Base-by-base conservation (phyloP, 2,888 invertebrate species). In the Euzetes globulus region DNA sequence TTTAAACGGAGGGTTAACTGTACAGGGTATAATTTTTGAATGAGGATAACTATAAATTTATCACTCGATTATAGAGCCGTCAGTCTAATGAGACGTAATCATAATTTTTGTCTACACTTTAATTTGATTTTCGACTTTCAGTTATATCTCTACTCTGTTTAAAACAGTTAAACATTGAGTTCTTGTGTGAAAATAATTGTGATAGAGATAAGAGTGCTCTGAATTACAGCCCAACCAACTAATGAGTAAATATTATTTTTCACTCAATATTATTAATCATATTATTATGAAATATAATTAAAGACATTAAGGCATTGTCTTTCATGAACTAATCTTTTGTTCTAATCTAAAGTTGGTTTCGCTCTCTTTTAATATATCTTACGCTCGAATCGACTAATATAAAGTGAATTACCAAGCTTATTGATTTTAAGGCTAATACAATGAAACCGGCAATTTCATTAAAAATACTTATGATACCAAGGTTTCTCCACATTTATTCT, bases 221-320 rank as follows among this genome's bases (percentile, higher is more conserved):
- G 33, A 22, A 55, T 22, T 22, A 55, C 25, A 55, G 22, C 25
- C 5, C 7, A 15, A n/a, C 5, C 7, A 15, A n/a, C 52, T 52
- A 52, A 52, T 52, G 52, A 52, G 15, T 52, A 52, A 47, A 47
- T 55, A 55, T 55, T 55, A 15, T n/a, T 25, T 55, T 6, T 55
- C 22, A 22, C 22, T 52, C 22, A 52, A 19, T 19, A 7, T 6
- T 55, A 55, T 55, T 55, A 55, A 55, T 55, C 55, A 55, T 55
- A 55, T 25, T 7, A 25, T 55, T 55, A 55, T 55, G 7, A 55
- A 55, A 55, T 55, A 55, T 55, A 55, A 55, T 55, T 55, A 55
- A 55, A 55, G 55, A 25, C 22, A 55, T 52, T 19, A 19, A n/a
- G 4, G 15, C 47, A 47, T 47, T 47, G 47, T 47, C 33, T 47